A percentile compares a stretch with the other conserved stretches of the same genome.
phyloP scores from a whole-genome alignment of 2,113 vertebrate genomes.

The Zosterops pallidus region DNA sequence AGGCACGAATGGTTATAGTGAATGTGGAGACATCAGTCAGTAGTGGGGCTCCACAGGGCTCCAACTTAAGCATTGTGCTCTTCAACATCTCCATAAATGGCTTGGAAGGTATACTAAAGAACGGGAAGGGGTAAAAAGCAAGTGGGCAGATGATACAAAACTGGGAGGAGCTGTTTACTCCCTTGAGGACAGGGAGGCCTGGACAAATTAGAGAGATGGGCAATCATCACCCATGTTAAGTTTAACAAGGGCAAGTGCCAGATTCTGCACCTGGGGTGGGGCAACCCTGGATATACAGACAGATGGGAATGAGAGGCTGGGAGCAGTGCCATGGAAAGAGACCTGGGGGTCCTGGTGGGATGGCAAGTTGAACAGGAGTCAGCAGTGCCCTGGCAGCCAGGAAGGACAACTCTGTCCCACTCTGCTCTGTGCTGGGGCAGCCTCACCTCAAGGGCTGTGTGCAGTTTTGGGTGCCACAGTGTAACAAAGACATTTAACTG shows the following conservation, averaged over 20 bases:
- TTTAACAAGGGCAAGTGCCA: rapidly evolving
- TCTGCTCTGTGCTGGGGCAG: not conserved
- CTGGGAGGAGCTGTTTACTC: not conserved
- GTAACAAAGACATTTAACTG: not conserved
- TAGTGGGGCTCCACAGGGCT: not conserved
- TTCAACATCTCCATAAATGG: not conserved
- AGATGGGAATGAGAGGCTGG: not conserved
- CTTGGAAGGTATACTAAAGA: not conserved
- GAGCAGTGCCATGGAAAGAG: not conserved
- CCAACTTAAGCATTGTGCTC: not conserved
- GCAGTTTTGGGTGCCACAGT: not conserved
- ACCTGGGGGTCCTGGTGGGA: rapidly evolving
- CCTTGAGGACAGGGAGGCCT: not conserved
- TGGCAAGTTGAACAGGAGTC: not conserved
- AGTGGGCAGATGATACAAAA: not conserved
- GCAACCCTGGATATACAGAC: not conserved
- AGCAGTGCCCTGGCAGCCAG: not conserved
- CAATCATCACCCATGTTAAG: not conserved
- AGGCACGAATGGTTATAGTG: not conserved
- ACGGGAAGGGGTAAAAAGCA: not conserved
- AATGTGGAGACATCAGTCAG: not conserved
- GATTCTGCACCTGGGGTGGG: not conserved
- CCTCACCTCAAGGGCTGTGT: not conserved
- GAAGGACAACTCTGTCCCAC: not conserved
- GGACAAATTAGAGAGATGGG: not conserved